Conservation (phyloP, 2,888 invertebrate species). For the Vesta saturnalis region DNA sequence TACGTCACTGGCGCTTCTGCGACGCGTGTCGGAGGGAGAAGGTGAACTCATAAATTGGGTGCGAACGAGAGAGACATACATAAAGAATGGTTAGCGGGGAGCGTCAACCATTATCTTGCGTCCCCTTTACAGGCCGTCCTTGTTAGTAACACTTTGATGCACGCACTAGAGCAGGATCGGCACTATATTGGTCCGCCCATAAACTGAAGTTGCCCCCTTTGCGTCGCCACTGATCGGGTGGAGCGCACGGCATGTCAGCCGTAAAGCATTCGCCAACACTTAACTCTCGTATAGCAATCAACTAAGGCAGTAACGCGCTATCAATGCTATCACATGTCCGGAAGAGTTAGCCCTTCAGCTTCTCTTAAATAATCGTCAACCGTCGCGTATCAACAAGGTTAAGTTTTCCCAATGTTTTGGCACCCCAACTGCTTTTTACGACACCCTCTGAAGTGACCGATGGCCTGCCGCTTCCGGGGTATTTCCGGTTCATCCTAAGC, state of each 20-base stretch:
- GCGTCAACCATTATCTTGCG: constrained; percentile 65
- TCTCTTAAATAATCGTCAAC: constrained; percentile 30
- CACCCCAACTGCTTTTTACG: constrained; percentile 26
- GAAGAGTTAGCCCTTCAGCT: constrained; percentile 45
- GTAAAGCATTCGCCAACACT: constrained; percentile 64
- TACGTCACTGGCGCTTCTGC: constrained; percentile 59
- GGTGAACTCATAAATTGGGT: constrained; percentile 62
- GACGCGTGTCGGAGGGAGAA: constrained; percentile 62
- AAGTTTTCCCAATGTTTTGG: constrained; percentile 33
- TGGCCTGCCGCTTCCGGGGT: constrained; percentile 60
- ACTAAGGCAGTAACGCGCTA: constrained; percentile 61
- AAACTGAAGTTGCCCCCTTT: constrained; percentile 58
- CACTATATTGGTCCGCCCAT: constrained; percentile 63
- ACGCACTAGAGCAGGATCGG: constrained; percentile 59
- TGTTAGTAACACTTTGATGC: constrained; percentile 46
- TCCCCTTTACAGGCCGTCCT: constrained; percentile 55
- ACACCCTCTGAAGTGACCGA: constrained; percentile 54
- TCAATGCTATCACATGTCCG: constrained; percentile 57
- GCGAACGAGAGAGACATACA: constrained; percentile 63
- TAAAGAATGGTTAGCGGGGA: constrained; percentile 65
- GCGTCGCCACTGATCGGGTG: constrained; percentile 55
- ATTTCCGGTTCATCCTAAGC: constrained; percentile 59
- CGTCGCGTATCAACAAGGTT: constrained; percentile 34
- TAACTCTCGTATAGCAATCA: constrained; percentile 64
- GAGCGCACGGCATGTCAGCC: constrained; percentile 59